Conservation (phyloP, 2,888 invertebrate species). For the Cryptus viduatorius region DNA sequence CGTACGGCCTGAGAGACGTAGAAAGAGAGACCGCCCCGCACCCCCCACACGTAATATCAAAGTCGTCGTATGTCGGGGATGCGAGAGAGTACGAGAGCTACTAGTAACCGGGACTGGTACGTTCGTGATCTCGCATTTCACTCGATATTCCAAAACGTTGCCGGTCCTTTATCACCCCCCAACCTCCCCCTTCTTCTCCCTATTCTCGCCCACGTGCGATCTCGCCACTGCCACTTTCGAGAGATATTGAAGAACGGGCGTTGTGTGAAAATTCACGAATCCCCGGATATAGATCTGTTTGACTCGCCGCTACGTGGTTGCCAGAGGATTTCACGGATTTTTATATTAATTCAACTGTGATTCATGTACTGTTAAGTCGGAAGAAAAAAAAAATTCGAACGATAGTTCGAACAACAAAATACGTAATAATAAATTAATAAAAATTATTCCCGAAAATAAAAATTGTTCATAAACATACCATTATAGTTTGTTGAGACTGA, state of each 20-base stretch:
- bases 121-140: slow-evolving; percentile 57
- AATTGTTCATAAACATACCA: too few species aligned
- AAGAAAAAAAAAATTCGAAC: too few species aligned
- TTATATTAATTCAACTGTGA: slow-evolving; percentile 10
- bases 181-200: not conserved
- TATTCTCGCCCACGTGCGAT: slow-evolving; percentile 3
- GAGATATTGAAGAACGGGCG: slow-evolving; percentile 53
- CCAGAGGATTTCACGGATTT: slow-evolving; percentile 2
- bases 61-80: slow-evolving; percentile 50
- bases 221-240: slow-evolving; percentile 20
- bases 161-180: slow-evolving; percentile 54
- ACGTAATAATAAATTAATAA: too few species aligned
- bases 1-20: slow-evolving; percentile 28
- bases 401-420: too few species aligned
- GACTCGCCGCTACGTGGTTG: slow-evolving; percentile 12
- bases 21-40: slow-evolving; percentile 11
- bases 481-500: too few species aligned
- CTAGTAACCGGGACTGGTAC: slow-evolving; percentile 18
- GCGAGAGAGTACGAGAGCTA: slow-evolving; percentile 18
- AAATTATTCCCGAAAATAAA: too few species aligned
- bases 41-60: slow-evolving; percentile 51
- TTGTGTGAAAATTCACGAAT: slow-evolving; percentile 16
- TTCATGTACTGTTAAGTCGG: not conserved
- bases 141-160: slow-evolving; percentile 61
- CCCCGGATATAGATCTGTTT: not conserved